These are phyloP conservation scores for Meta bourneti DNA, from an alignment of 2,888 invertebrate genomes.

Conservation along the genomic window DNA sequence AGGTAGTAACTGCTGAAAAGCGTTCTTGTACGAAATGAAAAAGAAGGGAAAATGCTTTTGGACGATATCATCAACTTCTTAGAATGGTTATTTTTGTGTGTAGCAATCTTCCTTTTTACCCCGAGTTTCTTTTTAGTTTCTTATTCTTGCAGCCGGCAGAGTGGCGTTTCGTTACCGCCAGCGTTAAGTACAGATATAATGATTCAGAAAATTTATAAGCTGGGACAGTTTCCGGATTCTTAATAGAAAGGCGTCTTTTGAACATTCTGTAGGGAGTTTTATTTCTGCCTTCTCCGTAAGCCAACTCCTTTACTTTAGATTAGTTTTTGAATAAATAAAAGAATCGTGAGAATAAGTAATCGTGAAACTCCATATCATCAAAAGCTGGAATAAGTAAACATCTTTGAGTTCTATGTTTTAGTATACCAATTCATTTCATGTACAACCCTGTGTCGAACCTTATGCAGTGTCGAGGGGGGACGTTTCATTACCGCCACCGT, in stretches of 20 bases:
- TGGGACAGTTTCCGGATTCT: not conserved
- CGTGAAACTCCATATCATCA: not conserved
- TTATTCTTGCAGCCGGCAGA: conserved; percentile 5
- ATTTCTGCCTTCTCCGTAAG: not conserved
- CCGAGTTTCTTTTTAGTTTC: not conserved
- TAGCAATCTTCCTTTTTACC: conserved; percentile 40
- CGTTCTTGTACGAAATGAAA: conserved; percentile 52
- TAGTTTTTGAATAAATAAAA: not conserved
- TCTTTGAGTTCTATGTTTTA: too few relatives aligned
- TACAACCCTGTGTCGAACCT: too few relatives aligned
- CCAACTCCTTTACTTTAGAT: not conserved
- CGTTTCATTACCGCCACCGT: conserved; percentile 19
- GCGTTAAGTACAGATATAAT: conserved; percentile 33
- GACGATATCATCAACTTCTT: conserved; percentile 61
- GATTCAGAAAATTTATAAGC: conserved; percentile 30
- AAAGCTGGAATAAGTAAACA: not conserved
- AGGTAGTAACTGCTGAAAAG: conserved; percentile 65
- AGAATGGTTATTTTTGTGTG: conserved; percentile 63
- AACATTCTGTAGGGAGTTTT: not conserved
- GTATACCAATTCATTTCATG: too few relatives aligned
- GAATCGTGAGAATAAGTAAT: not conserved
- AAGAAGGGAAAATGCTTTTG: conserved; percentile 44
- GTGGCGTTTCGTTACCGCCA: conserved; percentile 15
- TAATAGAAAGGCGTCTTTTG: not conserved
- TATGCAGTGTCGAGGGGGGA: not conserved